A percentile compares a stretch with the other conserved stretches of the same genome.
phyloP scores from a whole-genome alignment of 2,797 vertebrate genomes.

The Erethizon dorsatum region DNA sequence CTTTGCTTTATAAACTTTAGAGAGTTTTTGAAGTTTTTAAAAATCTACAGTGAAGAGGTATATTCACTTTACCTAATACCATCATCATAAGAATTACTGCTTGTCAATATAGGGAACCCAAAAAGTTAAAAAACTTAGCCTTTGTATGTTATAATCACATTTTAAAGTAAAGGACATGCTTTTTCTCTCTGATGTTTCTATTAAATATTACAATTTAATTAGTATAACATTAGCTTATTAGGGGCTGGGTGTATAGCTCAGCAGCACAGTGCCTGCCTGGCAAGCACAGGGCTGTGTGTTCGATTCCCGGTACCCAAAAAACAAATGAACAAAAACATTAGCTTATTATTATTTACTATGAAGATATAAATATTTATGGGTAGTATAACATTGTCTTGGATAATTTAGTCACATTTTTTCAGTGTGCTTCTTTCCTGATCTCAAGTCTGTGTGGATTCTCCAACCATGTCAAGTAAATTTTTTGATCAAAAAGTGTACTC shows the following conservation, averaged over 20 bases:
- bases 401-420: not conserved
- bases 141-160: not conserved
- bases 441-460: not conserved
- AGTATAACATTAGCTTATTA: not conserved
- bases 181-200: not conserved
- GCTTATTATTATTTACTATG: not conserved
- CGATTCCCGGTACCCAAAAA: too few relatives aligned
- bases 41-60: not conserved
- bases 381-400: not conserved
- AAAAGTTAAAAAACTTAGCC: not conserved
- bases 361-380: not conserved
- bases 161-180: not conserved
- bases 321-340: not conserved
- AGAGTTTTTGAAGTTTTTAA: not conserved
- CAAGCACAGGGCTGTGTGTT: too few relatives aligned
- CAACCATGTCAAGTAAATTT: not conserved
- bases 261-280: too few relatives aligned
- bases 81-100: not conserved
- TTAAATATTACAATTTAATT: constrained; percentile 3
- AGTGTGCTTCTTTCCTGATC: not conserved
- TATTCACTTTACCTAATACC: not conserved
- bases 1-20: not conserved
- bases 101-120: not conserved
- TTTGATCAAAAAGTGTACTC: not conserved
- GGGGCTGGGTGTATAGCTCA: too few relatives aligned